These are phyloP conservation scores for Prunella himalayana DNA, from an alignment of 2,113 vertebrate species.

Conservation along the genomic window DNA sequence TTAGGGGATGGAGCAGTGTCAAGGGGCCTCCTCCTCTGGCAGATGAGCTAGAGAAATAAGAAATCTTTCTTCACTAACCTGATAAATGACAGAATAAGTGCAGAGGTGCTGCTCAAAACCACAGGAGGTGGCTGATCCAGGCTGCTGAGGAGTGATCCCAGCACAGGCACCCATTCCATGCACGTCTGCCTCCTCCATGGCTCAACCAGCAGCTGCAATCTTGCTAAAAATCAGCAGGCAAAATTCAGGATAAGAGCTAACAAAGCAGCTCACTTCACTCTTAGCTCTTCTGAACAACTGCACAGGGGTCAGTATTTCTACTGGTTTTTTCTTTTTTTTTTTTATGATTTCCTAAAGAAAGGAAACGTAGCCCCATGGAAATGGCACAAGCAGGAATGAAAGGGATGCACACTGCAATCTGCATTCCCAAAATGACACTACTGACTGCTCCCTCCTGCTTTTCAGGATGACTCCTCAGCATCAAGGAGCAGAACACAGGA, in stretches of 20 bases:
- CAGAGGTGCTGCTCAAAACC: background rate
- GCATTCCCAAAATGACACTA: background rate
- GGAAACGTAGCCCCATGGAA: fast-evolving
- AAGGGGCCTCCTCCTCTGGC: background rate
- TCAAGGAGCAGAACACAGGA: background rate
- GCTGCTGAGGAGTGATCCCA: background rate
- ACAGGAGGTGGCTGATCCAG: background rate
- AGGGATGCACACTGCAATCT: background rate
- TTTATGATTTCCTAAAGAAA: background rate
- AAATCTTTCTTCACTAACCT: background rate
- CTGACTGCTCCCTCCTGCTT: background rate
- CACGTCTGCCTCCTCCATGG: background rate
- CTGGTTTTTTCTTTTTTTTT: too few species aligned
- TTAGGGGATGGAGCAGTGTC: background rate
- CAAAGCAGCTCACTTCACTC: background rate
- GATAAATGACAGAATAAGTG: background rate
- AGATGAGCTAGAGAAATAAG: background rate
- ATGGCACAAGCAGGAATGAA: background rate
- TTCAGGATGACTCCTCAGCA: background rate
- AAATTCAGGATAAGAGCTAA: background rate
- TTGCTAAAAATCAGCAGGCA: background rate
- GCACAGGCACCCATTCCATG: background rate
- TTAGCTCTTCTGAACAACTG: background rate
- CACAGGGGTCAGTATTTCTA: background rate
- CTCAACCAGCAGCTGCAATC: background rate